Evolutionary conservation across 2,113 vertebrate species (phyloP).

Genomic region (Anolis carolinensis): DNA sequence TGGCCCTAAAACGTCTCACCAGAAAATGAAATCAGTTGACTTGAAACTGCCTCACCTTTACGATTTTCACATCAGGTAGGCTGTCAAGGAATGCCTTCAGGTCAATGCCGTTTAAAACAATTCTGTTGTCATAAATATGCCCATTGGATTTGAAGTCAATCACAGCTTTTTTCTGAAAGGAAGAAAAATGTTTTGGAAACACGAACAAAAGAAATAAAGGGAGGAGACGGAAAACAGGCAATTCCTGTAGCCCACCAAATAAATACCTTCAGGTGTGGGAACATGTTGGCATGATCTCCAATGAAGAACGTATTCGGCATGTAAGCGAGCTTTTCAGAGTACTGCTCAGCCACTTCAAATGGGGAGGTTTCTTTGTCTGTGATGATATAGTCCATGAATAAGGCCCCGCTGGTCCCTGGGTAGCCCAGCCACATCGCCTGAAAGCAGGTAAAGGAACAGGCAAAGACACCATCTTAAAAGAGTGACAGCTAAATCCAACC

Average conservation of each 20-base stretch:
- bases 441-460: conserved; percentile 33
- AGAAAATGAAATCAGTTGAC: not conserved
- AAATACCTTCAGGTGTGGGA: conserved; percentile 96
- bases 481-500: not conserved
- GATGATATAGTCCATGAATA: conserved; percentile 98
- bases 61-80: conserved; percentile 95
- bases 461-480: not conserved
- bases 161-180: conserved; percentile 95
- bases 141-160: conserved; percentile 99
- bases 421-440: conserved; percentile 98
- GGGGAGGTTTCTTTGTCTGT: conserved; percentile 96
- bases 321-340: conserved; percentile 97
- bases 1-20: not conserved
- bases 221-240: not conserved
- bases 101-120: conserved; percentile 97
- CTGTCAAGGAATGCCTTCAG: conserved; percentile 98
- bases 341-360: conserved; percentile 93
- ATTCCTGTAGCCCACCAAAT: not conserved
- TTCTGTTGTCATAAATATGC: conserved; percentile 99
- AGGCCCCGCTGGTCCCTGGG: conserved; percentile 95
- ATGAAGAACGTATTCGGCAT: conserved; percentile 99
- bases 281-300: conserved; percentile 99
- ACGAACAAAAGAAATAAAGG: not conserved
- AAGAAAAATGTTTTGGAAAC: not conserved
- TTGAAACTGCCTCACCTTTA: conserved; percentile 83